Evolutionary conservation across 2,113 vertebrate genomes (phyloP).

Genomic region (Danionella cerebrum): DNA sequence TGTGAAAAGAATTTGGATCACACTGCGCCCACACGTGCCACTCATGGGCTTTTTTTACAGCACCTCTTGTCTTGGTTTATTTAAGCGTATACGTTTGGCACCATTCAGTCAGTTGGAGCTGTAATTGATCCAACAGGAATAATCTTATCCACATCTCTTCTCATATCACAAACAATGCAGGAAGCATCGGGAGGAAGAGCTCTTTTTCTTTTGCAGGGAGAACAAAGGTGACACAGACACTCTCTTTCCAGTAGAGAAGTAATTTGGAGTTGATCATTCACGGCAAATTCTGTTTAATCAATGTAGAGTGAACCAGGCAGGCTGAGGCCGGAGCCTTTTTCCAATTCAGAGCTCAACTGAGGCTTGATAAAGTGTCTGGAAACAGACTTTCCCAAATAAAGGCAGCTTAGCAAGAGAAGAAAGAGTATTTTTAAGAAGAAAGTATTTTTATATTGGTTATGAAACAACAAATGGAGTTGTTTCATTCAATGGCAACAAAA

Average conservation of each 20-base stretch:
- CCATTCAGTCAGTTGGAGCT: conserved; percentile 42
- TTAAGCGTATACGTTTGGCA: conserved; percentile 32
- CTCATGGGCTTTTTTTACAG: conserved; percentile 9
- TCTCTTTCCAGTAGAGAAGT: conserved; percentile 53
- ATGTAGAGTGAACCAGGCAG: conserved; percentile 30
- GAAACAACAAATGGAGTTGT: too few species aligned
- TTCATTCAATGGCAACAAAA: too few species aligned
- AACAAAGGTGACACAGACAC: conserved; percentile 63
- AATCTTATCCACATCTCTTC: conserved; percentile 48
- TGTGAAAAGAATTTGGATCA: background rate
- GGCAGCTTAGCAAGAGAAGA: background rate
- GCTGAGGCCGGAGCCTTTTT: conserved; percentile 9
- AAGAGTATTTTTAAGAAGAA: too few species aligned
- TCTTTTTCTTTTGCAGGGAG: conserved; percentile 48
- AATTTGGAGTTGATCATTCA: conserved; percentile 59
- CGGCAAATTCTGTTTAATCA: conserved; percentile 48
- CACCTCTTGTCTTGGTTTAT: conserved; percentile 22
- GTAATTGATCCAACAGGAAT: conserved; percentile 58
- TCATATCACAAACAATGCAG: conserved; percentile 42
- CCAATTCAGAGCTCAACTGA: conserved; percentile 14
- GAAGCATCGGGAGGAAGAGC: conserved; percentile 33
- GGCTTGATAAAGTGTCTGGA: background rate
- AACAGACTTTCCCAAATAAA: conserved; percentile 6
- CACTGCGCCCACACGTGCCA: conserved; percentile 7
- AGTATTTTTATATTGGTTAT: too few species aligned